Evolutionary conservation across 2,888 invertebrate genomes (phyloP).

Genomic region (Onchidella celtica): DNA sequence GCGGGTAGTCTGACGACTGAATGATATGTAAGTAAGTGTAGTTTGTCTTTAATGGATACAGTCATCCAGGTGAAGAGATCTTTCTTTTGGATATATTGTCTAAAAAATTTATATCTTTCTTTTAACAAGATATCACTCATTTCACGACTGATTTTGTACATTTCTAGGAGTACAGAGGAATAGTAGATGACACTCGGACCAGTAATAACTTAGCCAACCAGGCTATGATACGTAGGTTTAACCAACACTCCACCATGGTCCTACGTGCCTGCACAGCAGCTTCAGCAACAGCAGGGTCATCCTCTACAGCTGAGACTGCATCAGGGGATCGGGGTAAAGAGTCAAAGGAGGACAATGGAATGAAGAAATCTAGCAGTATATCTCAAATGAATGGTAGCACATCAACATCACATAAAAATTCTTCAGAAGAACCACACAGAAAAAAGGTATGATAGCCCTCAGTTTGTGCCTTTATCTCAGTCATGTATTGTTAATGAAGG

Average conservation of each 20-base stretch:
- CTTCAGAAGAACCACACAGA: constrained; percentile 24
- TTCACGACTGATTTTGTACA: too few species aligned
- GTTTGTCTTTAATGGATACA: too few species aligned
- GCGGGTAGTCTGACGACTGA: too few species aligned
- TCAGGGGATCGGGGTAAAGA: background rate
- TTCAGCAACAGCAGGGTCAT: background rate
- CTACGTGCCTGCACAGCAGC: constrained; percentile 80
- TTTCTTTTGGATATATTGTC: too few species aligned
- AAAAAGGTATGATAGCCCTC: constrained; percentile 48
- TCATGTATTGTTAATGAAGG: too few species aligned
- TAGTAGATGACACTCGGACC: constrained; percentile 60
- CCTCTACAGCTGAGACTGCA: background rate
- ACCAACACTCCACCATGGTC: constrained; percentile 99
- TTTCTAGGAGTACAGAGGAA: constrained; percentile 70
- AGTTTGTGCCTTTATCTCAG: too few species aligned
- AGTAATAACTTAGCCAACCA: constrained; percentile 65
- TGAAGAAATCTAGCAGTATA: constrained; percentile 7
- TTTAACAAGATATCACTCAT: background rate
- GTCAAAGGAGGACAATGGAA: background rate
- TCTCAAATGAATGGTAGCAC: constrained; percentile 4
- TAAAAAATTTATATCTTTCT: background rate
- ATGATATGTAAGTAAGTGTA: too few species aligned
- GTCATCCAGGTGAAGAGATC: too few species aligned
- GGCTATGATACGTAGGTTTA: constrained; percentile 94
- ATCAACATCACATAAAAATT: background rate